Evolutionary conservation across 2,888 invertebrate species (phyloP).

Genomic region (Perizoma flavofasciatum): DNA sequence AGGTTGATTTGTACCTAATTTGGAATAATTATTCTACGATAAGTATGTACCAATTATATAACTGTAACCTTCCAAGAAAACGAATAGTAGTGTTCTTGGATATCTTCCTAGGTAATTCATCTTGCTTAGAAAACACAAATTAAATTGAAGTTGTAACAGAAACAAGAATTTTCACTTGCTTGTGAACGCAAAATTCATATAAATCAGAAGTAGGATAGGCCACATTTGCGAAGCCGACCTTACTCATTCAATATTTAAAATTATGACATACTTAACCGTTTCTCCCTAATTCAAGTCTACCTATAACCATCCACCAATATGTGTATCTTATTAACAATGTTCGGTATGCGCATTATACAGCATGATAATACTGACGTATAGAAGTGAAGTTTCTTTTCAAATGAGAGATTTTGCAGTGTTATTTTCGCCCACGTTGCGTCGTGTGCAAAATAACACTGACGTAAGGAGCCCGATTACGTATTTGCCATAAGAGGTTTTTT

Average conservation of each 20-base stretch:
- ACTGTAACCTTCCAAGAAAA: too few relatives aligned
- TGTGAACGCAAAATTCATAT: not conserved
- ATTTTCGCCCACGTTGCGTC: not conserved
- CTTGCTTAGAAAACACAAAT: too few relatives aligned
- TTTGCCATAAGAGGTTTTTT: too few relatives aligned
- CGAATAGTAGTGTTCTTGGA: too few relatives aligned
- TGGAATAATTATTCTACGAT: too few relatives aligned
- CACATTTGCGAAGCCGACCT: constrained; percentile 14
- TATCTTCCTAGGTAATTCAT: too few relatives aligned
- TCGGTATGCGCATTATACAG: constrained; percentile 38
- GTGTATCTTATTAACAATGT: constrained; percentile 49
- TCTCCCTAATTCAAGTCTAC: constrained; percentile 23
- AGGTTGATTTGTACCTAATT: too few relatives aligned
- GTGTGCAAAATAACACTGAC: too few relatives aligned
- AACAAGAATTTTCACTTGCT: not conserved
- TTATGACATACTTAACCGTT: constrained; percentile 35
- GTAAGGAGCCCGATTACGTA: too few relatives aligned
- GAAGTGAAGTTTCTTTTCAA: constrained; percentile 13
- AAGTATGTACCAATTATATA: too few relatives aligned
- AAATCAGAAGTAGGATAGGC: constrained; percentile 10
- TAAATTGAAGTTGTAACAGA: too few relatives aligned
- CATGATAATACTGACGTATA: not conserved
- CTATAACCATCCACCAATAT: constrained; percentile 31
- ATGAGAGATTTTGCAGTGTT: not conserved
- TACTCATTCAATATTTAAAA: constrained; percentile 41